Base-by-base conservation (phyloP, 2,113 vertebrate species). In the Sebastes schlegelii region DNA sequence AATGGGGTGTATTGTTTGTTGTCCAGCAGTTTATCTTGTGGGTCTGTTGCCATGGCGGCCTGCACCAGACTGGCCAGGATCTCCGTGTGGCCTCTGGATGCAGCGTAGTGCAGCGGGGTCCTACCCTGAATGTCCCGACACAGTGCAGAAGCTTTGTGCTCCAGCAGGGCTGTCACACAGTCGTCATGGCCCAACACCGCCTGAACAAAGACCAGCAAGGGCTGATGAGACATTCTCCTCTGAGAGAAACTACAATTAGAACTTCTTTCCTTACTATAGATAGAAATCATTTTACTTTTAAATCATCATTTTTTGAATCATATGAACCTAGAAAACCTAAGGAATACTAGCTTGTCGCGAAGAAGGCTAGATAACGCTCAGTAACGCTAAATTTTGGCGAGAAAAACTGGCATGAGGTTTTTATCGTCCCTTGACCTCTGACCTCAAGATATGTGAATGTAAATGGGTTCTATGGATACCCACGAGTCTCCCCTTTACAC, bases 1-100 rank as follows among this genome's bases (percentile, higher is more conserved):
- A 97, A 95, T 45, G 98, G 98, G 46, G 97, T 98, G 95, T 97
- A 98, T 84, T 97, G 96, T 43, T 97, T 97, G 92, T 97, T 97
- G 90, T 99, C 98, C 92, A 98, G 96, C 88, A 97, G 95, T 5
- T 97, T 95, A 87, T 98, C 97, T 87, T 97, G 95, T 45, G 96
- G 97, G 92, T 98, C 97, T 40, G 96, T 95, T 83, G 96, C 96
- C 65, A 96, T 92, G 16, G 96, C 95, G 3, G 96, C 97, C 93
- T 96, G 97, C 89, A 98, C 92, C 93, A 99, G 94, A 58, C 95
- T 95, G 86, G 95, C 89, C 93, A 99, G 95, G 72, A 97, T 92
- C 74, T 97, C 95, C 0, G 95, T 82, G 93, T 99, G 97, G 63
- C 97, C 97, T 12, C 97, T 96, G 60, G 97, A 97, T 16, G 98